Base-by-base conservation (phyloP, 1,140 invertebrate species). In the Aphis gossypii region DNA sequence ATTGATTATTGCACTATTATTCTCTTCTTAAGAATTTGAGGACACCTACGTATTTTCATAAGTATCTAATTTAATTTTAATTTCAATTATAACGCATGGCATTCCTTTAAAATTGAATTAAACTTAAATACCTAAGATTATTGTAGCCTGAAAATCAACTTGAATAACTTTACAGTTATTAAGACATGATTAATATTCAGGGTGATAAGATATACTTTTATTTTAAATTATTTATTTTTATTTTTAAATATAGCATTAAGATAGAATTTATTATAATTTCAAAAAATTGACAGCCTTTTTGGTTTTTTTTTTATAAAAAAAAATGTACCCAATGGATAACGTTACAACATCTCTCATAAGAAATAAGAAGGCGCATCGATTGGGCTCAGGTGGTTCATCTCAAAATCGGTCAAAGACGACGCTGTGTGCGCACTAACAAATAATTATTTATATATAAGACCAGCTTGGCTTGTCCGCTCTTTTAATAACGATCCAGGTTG, bases 401-500 rank as follows among this genome's bases (percentile, higher is more conserved):
- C 38, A 68, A 68, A 90, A 90, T 90, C 89, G 48, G 88, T 41
- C 35, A 89, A 89, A 89, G 88, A 41, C 48, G 51, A 56, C 20
- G 88, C 76, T 82, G 91, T 48, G 46, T 46, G 90, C 60, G 25
- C 41, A 35, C 90, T 91, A 76, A 91, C 38, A 76, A 91, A 93
- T 93, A 93, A 93, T 93, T 93, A 93, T 93, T 93, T 56, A 54
- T 86, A 84, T 93, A 84, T 68, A 93, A 83, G 20, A 91, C 90
- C 68, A n/a, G 91, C 48, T 86, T 44, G 92, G 82, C n/a, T 51
- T 41, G 46, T 84, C 92, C 76, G 68, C 92, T 93, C 92, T 93
- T 93, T 93, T 93, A 93, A 93, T 93, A 93, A 93, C 92, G 38
- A 93, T 54, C 92, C 92, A 93, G 82, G 76, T 93, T 93, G 92